Conservation (phyloP, 2,888 invertebrate species). For the Amphipyra berbera region DNA sequence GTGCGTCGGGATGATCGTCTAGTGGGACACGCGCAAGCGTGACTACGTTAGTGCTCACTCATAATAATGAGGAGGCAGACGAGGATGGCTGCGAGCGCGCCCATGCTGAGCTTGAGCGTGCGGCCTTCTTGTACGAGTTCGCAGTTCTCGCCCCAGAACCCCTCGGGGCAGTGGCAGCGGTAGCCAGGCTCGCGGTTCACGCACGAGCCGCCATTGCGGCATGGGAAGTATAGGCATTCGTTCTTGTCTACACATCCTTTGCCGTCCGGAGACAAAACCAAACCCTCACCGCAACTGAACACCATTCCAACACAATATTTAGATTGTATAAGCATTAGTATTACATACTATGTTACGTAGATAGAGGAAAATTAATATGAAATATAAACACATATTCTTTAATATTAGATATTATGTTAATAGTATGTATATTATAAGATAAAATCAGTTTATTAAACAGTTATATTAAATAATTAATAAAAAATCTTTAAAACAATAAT, state of each 20-base stretch:
- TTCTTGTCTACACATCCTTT: slow-evolving; percentile 98
- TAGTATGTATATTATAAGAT: not conserved
- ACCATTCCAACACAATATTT: slow-evolving; percentile 75
- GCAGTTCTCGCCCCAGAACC: slow-evolving; percentile 98
- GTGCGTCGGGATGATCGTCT: slow-evolving; percentile 67
- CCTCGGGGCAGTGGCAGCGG: slow-evolving; percentile 97
- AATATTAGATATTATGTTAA: not conserved
- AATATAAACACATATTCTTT: slow-evolving; percentile 6
- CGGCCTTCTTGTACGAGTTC: slow-evolving; percentile 98
- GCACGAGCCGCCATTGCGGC: slow-evolving; percentile 97
- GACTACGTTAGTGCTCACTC: slow-evolving; percentile 93
- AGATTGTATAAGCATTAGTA: slow-evolving; percentile 43
- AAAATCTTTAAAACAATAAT: slow-evolving; percentile 21
- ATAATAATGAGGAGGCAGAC: slow-evolving; percentile 99
- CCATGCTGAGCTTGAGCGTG: slow-evolving; percentile 98
- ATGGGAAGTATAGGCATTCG: slow-evolving; percentile 98
- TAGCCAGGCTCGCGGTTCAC: slow-evolving; percentile 97
- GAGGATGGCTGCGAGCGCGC: slow-evolving; percentile 98
- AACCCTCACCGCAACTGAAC: slow-evolving; percentile 97
- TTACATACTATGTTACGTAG: slow-evolving; percentile 23
- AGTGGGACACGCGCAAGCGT: slow-evolving; percentile 70
- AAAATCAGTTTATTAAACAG: slow-evolving; percentile 1
- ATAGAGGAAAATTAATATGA: slow-evolving; percentile 6
- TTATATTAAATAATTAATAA: not conserved
- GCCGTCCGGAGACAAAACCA: slow-evolving; percentile 96